Evolutionary conservation across 1,140 invertebrate species (phyloP).

Genomic region (Drosophila azteca): DNA sequence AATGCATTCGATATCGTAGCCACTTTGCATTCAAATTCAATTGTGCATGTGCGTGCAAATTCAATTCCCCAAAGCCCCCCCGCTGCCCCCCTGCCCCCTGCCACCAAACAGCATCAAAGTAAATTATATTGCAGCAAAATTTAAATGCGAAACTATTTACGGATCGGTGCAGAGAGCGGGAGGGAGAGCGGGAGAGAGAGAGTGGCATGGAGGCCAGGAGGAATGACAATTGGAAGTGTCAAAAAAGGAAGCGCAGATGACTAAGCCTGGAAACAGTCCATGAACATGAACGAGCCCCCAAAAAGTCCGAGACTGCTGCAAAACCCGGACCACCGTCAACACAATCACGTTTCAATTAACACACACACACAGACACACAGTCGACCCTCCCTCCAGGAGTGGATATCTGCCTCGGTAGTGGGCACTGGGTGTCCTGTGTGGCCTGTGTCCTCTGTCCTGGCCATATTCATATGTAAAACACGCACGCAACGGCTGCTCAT

Average conservation of each 20-base stretch:
- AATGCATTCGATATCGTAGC: slow-evolving; percentile 69
- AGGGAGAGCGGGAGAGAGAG: no score
- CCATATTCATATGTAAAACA: slow-evolving; percentile 79
- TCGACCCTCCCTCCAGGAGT: background rate
- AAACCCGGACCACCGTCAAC: slow-evolving; percentile 29
- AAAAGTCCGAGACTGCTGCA: slow-evolving; percentile 2
- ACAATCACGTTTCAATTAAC: slow-evolving; percentile 81
- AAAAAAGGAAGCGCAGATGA: slow-evolving; percentile 54
- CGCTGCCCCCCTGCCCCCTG: no score
- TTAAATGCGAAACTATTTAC: slow-evolving; percentile 54
- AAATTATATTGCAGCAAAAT: slow-evolving; percentile 69
- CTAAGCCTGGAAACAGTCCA: slow-evolving; percentile 12
- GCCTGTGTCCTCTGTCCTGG: slow-evolving; percentile 33
- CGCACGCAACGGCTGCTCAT: slow-evolving; percentile 57
- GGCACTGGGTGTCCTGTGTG: background rate
- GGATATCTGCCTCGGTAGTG: background rate
- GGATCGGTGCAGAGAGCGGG: background rate
- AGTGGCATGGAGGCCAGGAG: no score
- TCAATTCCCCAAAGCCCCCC: slow-evolving; percentile 72
- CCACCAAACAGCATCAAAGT: slow-evolving; percentile 56
- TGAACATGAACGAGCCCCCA: background rate
- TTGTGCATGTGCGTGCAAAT: slow-evolving; percentile 76
- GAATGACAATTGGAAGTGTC: slow-evolving; percentile 69
- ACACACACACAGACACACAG: slow-evolving; percentile 46
- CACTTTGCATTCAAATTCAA: slow-evolving; percentile 79